Evolutionary conservation across 2,113 vertebrate genomes (phyloP).

Genomic region (Pampusana beccarii): DNA sequence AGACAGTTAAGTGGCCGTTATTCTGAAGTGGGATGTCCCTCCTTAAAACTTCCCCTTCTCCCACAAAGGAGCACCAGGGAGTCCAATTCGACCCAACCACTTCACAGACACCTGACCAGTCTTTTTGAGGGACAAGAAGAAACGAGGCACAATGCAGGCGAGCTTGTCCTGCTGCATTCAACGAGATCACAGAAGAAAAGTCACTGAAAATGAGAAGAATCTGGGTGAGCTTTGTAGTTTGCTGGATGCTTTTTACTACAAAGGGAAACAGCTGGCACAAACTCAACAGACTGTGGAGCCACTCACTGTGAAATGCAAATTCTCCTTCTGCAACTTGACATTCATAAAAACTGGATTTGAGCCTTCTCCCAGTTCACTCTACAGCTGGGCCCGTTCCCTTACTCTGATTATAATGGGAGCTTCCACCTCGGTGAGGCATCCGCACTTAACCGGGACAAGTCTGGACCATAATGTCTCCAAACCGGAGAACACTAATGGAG

Average conservation of each 20-base stretch:
- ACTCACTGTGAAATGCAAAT: background rate
- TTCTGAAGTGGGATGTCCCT: background rate
- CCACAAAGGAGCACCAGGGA: background rate
- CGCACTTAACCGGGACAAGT: background rate
- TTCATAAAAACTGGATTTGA: background rate
- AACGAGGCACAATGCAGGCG: fast-evolving
- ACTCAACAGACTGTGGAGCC: background rate
- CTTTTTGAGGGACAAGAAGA: background rate
- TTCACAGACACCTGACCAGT: background rate
- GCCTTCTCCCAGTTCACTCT: background rate
- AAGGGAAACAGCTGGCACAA: constrained; percentile 6
- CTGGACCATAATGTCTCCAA: background rate
- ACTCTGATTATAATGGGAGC: background rate
- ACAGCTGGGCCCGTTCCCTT: background rate
- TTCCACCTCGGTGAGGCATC: background rate
- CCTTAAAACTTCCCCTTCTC: background rate
- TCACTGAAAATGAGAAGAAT: background rate
- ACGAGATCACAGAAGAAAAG: background rate
- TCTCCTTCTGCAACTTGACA: background rate
- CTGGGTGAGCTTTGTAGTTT: background rate
- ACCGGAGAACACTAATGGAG: background rate
- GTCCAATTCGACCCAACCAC: background rate
- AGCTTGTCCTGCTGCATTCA: background rate
- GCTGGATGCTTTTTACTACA: background rate
- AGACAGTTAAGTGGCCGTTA: background rate